Evolutionary conservation across 64 coral and sea anemone genomes (phyloP).

Genomic region (Montipora capricornis): DNA sequence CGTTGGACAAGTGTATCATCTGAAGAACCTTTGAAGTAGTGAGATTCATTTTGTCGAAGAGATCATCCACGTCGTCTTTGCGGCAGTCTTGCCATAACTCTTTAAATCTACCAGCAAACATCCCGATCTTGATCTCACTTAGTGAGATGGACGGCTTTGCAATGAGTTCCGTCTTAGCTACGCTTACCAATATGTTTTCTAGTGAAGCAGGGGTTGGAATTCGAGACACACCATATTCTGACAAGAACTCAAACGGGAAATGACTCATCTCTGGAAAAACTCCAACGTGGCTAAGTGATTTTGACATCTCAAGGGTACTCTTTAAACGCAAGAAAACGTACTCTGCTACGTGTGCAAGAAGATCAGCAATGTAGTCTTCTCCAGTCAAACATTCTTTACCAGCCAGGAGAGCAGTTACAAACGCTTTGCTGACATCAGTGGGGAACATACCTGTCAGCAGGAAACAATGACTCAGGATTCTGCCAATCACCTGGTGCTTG

Average conservation of each 20-base stretch:
- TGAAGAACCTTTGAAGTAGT: too few species aligned
- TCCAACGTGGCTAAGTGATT: background rate
- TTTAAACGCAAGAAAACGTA: conserved; percentile 28
- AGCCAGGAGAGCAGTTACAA: conserved; percentile 55
- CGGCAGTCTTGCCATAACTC: background rate
- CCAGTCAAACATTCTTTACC: conserved; percentile 48
- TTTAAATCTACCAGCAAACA: background rate
- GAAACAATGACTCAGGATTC: conserved; percentile 52
- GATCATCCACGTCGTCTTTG: too few species aligned
- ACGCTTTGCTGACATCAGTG: conserved; percentile 42
- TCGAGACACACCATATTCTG: conserved; percentile 40
- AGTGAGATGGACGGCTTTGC: conserved; percentile 18
- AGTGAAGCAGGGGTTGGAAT: conserved; percentile 40
- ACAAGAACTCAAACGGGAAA: conserved; percentile 38
- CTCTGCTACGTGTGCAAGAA: conserved; percentile 47
- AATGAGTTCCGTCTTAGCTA: conserved; percentile 68
- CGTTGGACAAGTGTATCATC: too few species aligned
- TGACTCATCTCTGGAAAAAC: conserved; percentile 8
- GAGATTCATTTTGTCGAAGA: too few species aligned
- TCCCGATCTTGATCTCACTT: background rate
- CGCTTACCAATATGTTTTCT: conserved; percentile 43
- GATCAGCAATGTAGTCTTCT: conserved; percentile 47
- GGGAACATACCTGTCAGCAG: conserved; percentile 54
- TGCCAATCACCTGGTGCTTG: conserved; percentile 31
- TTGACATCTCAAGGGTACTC: background rate